phyloP scores from a whole-genome alignment of 2,113 vertebrate genomes.

The Oncorhynchus keta region DNA sequence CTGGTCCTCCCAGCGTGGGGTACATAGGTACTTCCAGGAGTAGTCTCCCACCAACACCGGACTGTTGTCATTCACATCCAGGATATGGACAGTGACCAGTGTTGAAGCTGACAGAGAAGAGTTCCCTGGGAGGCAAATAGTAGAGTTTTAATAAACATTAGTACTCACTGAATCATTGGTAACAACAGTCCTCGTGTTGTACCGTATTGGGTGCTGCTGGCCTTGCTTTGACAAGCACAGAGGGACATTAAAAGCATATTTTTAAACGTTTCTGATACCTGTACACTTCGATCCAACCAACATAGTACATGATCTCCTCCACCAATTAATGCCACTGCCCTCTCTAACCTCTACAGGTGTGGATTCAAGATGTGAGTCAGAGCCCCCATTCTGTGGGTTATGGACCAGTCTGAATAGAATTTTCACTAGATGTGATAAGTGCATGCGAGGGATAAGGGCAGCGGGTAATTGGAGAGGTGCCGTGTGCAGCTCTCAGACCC shows the following conservation, averaged over 20 bases:
- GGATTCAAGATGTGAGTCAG: neutral
- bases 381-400: neutral
- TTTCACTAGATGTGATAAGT: neutral
- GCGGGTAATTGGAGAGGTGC: neutral
- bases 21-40: constrained; percentile 81
- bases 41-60: constrained; percentile 77
- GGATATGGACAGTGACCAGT: constrained; percentile 76
- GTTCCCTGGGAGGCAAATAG: constrained; percentile 62
- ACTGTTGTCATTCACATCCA: constrained; percentile 79
- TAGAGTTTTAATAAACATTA: neutral
- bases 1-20: constrained; percentile 77
- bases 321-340: neutral
- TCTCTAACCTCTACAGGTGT: neutral
- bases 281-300: neutral
- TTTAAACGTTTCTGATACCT: neutral
- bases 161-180: neutral
- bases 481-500: neutral
- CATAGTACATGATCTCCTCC: neutral
- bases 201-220: neutral
- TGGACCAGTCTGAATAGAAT: neutral
- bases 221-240: neutral
- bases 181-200: neutral
- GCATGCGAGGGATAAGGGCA: neutral
- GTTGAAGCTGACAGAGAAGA: constrained; percentile 74
- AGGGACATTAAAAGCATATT: neutral